Evolutionary conservation across 2,888 invertebrate species (phyloP), one percentile per base, ranked within the genome.

Genomic region (Teinopalpus imperialis): DNA sequence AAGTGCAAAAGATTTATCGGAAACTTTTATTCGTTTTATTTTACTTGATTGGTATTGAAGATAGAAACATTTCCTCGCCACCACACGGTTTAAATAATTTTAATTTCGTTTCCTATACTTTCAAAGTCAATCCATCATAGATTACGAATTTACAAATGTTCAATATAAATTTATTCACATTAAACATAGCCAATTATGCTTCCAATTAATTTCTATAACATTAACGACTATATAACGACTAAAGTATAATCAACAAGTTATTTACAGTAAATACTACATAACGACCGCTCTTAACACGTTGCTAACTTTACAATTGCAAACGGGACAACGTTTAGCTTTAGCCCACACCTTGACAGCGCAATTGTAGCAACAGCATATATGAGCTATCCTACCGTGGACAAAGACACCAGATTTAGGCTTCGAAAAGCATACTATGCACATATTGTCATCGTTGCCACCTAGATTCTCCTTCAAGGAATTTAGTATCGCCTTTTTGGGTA

Each of bases 341-440:
- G 86, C 85, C 92, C 93, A 93, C 0, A 92, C 91, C 59, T 90
- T 91, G 27, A 92, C 86, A 0, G 93, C 93, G 68, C 94, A 94
- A 42, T 87, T 90, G 57, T 94, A 94, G 61, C 94, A 94, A 53
- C 93, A 93, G 62, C 92, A 93, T 52, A 92, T 91, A 49, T 94
- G 94, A 0, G 91, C 91, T 43, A 91, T 90, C 30, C 90, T 81
- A 0, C 92, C 92, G 63, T 94, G 94, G 0, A 93, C 90, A 60
- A 94, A 94, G 23, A 92, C 91, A 0, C 92, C 92, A 42, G 93
- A 90, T 65, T 93, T 93, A 0, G 93, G 92, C 35, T 89, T 90
- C 0, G 78, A 69, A 14, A 90, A 86, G 61, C 94, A 94, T 9
- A 91, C 85, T 14, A 93, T 90, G 62, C 94, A 94, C 61, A 89